Evolutionary conservation across 2,113 vertebrate genomes (phyloP).

Genomic region (Arothron firmamentum): DNA sequence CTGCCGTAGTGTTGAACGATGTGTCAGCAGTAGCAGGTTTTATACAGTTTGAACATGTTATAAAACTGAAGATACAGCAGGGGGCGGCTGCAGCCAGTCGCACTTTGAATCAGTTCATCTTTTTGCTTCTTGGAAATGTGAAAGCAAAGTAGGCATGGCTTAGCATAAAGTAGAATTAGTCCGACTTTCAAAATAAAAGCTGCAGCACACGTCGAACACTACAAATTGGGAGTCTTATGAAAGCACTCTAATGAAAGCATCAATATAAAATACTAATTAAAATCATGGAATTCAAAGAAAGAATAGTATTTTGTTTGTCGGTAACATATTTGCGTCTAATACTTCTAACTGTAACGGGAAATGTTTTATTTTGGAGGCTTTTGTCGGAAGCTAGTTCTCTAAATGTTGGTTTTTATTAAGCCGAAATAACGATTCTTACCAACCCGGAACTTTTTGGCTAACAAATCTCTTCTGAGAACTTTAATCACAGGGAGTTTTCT

Average conservation of each 20-base stretch:
- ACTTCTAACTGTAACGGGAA: neutral
- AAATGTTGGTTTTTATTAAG: fast-evolving
- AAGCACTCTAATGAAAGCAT: too few species aligned
- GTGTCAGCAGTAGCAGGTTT: neutral
- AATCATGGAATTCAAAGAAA: neutral
- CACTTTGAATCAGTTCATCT: conserved; percentile 44
- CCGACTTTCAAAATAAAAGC: conserved; percentile 40
- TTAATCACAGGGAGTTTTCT: neutral
- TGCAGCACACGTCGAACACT: neutral
- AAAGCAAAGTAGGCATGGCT: neutral
- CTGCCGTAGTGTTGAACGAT: too few species aligned
- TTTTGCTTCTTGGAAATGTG: conserved; percentile 35
- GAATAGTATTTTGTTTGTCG: neutral
- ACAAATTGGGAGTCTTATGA: neutral
- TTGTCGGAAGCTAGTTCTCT: conserved; percentile 4
- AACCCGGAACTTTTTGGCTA: conserved; percentile 76
- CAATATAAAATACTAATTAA: neutral
- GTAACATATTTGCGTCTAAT: neutral
- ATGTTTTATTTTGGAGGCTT: conserved; percentile 18
- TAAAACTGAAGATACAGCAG: conserved; percentile 37
- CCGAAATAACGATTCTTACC: conserved; percentile 26
- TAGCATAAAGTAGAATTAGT: neutral
- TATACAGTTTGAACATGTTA: neutral
- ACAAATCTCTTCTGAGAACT: conserved; percentile 25
- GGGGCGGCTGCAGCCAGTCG: conserved; percentile 55